These are phyloP conservation scores for Brachyhypopomus gauderio DNA, from an alignment of 2,113 vertebrate genomes.

Conservation along the genomic window DNA sequence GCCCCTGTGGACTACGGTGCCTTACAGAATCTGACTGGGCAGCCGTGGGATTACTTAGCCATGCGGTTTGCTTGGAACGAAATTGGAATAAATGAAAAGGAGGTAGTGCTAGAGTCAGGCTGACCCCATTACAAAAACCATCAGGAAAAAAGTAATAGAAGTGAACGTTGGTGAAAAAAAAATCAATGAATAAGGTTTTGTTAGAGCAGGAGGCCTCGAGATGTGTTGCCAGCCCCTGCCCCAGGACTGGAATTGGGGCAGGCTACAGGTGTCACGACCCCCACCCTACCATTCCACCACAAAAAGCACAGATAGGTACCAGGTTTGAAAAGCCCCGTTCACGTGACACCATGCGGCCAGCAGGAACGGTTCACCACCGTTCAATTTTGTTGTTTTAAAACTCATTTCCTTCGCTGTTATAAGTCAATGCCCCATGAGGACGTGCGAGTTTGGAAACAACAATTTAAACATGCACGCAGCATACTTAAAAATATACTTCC, in stretches of 20 bases:
- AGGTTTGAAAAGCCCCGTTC: not conserved
- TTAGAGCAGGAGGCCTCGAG: too few species aligned
- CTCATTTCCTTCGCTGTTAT: constrained; percentile 17
- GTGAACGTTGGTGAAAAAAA: too few species aligned
- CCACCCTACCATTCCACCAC: not conserved
- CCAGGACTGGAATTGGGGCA: not conserved
- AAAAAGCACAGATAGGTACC: not conserved
- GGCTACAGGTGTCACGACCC: not conserved
- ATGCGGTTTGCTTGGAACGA: too few species aligned
- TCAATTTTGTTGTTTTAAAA: constrained; percentile 7
- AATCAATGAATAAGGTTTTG: too few species aligned
- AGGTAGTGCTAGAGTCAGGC: too few species aligned
- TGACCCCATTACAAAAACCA: constrained; percentile 2
- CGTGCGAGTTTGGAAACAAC: not conserved
- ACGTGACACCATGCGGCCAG: not conserved
- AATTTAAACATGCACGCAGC: not conserved
- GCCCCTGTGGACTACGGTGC: too few species aligned
- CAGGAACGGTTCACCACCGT: not conserved
- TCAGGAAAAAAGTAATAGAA: not conserved
- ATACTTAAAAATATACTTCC: not conserved
- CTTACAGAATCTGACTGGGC: too few species aligned
- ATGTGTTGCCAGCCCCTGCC: not conserved
- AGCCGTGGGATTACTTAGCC: too few species aligned
- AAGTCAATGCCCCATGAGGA: not conserved
- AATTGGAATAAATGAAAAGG: too few species aligned